A percentile compares a stretch with the other conserved stretches of the same genome.
These are phyloP conservation scores for Chrysodeixis includens DNA, from an alignment of 2,888 invertebrate species.

Conservation along the genomic window DNA sequence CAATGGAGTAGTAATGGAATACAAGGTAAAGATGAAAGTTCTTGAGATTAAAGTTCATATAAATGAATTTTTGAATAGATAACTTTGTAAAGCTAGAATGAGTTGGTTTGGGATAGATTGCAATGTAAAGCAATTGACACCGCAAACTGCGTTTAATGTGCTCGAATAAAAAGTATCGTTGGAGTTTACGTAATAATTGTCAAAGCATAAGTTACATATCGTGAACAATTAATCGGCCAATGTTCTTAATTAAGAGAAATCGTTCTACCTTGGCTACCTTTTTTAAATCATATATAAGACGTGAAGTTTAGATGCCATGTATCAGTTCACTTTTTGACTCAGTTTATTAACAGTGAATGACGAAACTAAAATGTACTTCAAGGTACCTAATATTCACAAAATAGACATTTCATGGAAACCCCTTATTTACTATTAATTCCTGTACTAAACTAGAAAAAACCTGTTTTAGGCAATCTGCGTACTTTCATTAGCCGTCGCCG, in stretches of 20 bases:
- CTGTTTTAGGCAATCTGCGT: conserved; percentile 36
- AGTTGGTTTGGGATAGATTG: no score
- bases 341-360: conserved; percentile 10
- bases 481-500: conserved; percentile 20
- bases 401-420: no score
- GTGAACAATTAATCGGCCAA: conserved; percentile 15
- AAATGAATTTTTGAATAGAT: no score
- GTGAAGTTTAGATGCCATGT: conserved; percentile 15
- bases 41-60: no score
- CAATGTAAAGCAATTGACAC: no score
- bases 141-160: no score
- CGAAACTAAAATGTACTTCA: conserved; percentile 28
- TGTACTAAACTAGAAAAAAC: no score
- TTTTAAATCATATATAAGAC: conserved; percentile 50
- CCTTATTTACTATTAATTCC: no score
- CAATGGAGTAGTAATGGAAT: no score
- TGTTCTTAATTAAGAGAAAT: conserved; percentile 41
- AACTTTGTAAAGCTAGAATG: no score
- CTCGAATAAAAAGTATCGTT: no score
- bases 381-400: conserved; percentile 20
- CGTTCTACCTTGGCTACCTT: conserved; percentile 44
- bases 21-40: no score
- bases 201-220: conserved; percentile 24
- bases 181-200: neutral
- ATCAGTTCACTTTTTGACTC: conserved; percentile 33